Base-by-base conservation (phyloP, 2,888 invertebrate genomes). In the Dimorphilus gyrociliatus region DNA sequence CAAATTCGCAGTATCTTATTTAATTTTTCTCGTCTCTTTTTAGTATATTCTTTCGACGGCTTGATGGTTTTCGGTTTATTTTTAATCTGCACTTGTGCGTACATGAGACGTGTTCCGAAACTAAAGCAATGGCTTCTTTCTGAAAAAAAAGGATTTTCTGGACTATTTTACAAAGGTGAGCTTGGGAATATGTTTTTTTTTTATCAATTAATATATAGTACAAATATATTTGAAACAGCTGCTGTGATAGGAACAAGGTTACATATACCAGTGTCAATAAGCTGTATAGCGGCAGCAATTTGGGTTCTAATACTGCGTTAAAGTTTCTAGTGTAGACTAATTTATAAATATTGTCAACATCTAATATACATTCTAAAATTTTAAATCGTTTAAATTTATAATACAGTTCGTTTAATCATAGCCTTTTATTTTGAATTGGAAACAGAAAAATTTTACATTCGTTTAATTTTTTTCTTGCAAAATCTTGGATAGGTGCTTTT, bases 21-120 rank as follows among this genome's bases (percentile, higher is more conserved):
- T 29, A 14, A 29, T 25, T 27, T 16, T 25, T 16, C 8, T 28
- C 27, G 7, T 35, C 25, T 30, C 17, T 12, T 47, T 48, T 23
- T 50, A 60, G 60, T 50, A n/a, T 60, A 58, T 33, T 59, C 58
- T 4, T 60, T 66, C 46, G 65, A 65, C 45, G 65, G 65, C n/a
- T 44, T 64, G 34, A 33, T 65, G 23, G 53, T 64, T n/a, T 55
- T 63, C 35, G 51, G 56, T 16, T 46, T 65, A 12, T 42, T 65
- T 29, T 43, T 63, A 23, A 53, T 65, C 15, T 65, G 64, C 43
- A 63, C 64, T 3, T 64, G 64, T 52, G 64, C 64, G 4, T 66
- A 65, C 40, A 55, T 65, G 50, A 53, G 58, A 34, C 41, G 62
- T 33, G 55, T 65, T 5, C 65, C 65, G 15, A 48, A 57, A 25